Evolutionary conservation across 2,888 invertebrate species (phyloP), one percentile per base, ranked within the genome.

Genomic region (Petrophora chlorosata): DNA sequence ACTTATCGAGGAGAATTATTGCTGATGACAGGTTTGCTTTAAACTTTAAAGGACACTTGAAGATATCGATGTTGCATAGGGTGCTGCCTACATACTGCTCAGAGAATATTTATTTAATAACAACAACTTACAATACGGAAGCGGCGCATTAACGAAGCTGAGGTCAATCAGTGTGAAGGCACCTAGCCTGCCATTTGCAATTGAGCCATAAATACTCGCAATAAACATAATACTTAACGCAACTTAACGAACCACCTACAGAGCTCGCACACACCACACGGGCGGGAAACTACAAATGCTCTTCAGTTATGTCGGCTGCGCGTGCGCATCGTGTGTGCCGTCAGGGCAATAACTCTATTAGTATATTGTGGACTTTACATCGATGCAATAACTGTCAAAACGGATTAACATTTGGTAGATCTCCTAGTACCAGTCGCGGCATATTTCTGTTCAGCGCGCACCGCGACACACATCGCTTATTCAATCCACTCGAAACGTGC

Each of bases 401-500:
- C 7, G 10, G 32, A 9, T 17, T 7, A 28, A 5, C 13, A 33
- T 17, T 33, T 1, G 5, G 13, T 8, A 33, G 7, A 13, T 1
- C 5, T 28, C 5, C n/a, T n/a, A 28, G 10, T n/a, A 29, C 5
- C 7, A 7, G 7, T 7, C 29, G 9, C 13, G 16, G 5, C 7
- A 16, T 8, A 23, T 12, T 35, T 16, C 13, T 29, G 40, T 46
- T 46, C 46, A 40, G 34, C 39, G 13, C 39, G 16, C 39, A 22
- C 16, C 5, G 16, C 10, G 38, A 33, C 36, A 42, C 36, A 52
- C 45, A 29, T 36, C 40, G 25, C 10, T 38, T 19, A 9, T 41
- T 16, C 16, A 29, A 47, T 32, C 12, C 17, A 22, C 25, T 15
- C 28, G 29, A 54, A 59, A 15, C 52, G 54, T 41, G 54, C 51